These are phyloP conservation scores for Macrocentrus cingulum DNA, from an alignment of 1,140 invertebrate species.

Conservation along the genomic window DNA sequence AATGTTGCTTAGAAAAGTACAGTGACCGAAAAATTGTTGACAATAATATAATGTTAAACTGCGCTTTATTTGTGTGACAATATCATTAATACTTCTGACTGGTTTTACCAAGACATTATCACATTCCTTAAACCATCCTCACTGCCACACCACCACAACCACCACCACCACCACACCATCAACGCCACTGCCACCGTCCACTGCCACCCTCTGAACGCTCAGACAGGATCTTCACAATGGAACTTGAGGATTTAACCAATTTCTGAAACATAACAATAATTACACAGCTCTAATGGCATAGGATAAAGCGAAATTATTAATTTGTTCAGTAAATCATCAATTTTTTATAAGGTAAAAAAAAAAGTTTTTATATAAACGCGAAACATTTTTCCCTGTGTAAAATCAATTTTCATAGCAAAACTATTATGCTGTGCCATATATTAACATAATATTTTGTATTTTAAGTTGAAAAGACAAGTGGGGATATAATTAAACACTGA, in stretches of 20 bases:
- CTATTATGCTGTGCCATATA: conserved; percentile 1
- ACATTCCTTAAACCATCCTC: conserved; percentile 21
- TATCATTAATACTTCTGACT: conserved; percentile 18
- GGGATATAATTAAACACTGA: too few relatives aligned
- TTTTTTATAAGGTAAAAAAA: too few relatives aligned
- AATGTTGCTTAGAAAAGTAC: not conserved
- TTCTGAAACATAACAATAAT: conserved; percentile 18
- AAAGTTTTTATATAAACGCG: not conserved
- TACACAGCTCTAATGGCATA: conserved; percentile 22
- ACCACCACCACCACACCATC: conserved; percentile 27
- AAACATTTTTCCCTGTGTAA: conserved; percentile 12
- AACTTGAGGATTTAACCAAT: conserved; percentile 2
- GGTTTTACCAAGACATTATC: conserved; percentile 15
- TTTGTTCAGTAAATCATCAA: too few relatives aligned
- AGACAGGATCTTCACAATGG: conserved; percentile 6
- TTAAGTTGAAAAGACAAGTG: too few relatives aligned
- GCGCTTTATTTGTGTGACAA: conserved; percentile 15
- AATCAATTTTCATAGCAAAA: not conserved
- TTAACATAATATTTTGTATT: too few relatives aligned
- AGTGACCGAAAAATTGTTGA: not conserved
- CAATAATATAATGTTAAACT: conserved; percentile 11
- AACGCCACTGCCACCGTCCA: conserved; percentile 24
- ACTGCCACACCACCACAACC: conserved; percentile 24
- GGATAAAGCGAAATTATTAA: conserved; percentile 10
- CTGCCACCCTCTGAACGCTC: conserved; percentile 9